Evolutionary conservation across 2,113 vertebrate species (phyloP), one percentile per base, ranked within the genome.

Genomic region (Microtus pennsylvanicus): DNA sequence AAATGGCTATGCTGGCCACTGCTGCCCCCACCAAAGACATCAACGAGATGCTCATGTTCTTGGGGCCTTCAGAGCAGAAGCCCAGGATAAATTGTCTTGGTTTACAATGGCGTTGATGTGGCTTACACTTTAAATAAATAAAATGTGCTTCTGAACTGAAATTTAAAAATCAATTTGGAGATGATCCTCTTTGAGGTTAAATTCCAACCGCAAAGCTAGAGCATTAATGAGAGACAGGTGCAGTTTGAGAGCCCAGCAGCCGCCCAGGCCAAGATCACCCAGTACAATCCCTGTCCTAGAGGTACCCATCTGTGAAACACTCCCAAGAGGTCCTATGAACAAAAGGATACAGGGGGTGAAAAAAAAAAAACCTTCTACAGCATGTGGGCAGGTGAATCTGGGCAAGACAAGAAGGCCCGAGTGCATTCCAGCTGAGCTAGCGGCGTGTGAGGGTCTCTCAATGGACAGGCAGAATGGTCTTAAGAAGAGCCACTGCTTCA

Each of bases 101-200:
- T 30, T 92, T 82, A 78, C 30, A 94, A 67, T 69, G 28, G 28
- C 17, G 28, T 10, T 81, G 81, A 94, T 50, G 38, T 72, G 63
- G 81, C 35, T 75, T 90, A 30, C 7, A 28, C 16, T 50, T 86
- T 16, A 91, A 92, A 83, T 74, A 42, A 93, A 89, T 50, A 81
- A 94, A 94, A 90, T 47, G 69, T 94, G 80, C 78, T 90, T 94
- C 88, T 85, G 42, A 65, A 86, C 50, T 91, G 87, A 89, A 89
- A 86, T 85, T 81, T 94, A 47, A 89, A 93, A 94, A 42, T 87
- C 26, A 74, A 63, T 81, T 89, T 65, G 70, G 90, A 70, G 85
- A 77, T 61, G 33, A 45, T 3, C 61, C 19, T 81, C 78, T 93
- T 24, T 67, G 45, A 94, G 70, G 80, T 90, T 85, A 83, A 30